These are phyloP conservation scores for Mastacembelus armatus DNA, from an alignment of 2,797 vertebrate genomes.

Conservation along the genomic window DNA sequence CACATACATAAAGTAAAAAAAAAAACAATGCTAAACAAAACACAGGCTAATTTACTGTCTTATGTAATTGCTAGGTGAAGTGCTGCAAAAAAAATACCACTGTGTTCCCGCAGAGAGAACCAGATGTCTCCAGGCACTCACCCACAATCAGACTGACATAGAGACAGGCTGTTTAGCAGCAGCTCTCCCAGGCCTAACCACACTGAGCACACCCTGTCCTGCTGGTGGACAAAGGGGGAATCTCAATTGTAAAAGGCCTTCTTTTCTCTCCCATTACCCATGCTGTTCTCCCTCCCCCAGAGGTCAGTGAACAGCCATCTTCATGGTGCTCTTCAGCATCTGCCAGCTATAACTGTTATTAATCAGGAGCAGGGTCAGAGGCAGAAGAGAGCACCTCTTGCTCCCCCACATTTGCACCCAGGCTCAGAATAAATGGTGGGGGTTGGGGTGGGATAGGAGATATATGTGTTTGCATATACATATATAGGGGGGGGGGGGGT, in stretches of 20 bases:
- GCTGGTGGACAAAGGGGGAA: constrained; percentile 58
- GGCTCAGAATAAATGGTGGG: constrained; percentile 24
- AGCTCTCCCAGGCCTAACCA: constrained; percentile 50
- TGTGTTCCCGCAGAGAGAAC: constrained; percentile 40
- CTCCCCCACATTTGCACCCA: constrained; percentile 49
- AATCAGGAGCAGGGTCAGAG: constrained; percentile 62
- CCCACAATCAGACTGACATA: constrained; percentile 28
- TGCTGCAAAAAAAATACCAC: constrained; percentile 39
- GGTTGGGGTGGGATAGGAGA: constrained; percentile 8
- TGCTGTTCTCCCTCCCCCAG: constrained; percentile 71
- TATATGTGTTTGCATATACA: constrained; percentile 24
- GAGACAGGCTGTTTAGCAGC: constrained; percentile 58
- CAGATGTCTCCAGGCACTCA: constrained; percentile 56
- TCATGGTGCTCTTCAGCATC: constrained; percentile 62
- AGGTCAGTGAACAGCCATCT: constrained; percentile 76
- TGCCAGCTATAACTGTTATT: constrained; percentile 70
- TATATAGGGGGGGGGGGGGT: neutral
- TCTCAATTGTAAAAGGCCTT: constrained; percentile 63
- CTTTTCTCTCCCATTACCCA: constrained; percentile 64
- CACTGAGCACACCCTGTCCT: constrained; percentile 67
- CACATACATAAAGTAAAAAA: neutral
- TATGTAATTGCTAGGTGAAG: constrained; percentile 37
- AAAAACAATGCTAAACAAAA: constrained; percentile 1
- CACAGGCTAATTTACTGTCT: constrained; percentile 19
- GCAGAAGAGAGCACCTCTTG: constrained; percentile 44